phyloP scores from a whole-genome alignment of 2,888 invertebrate species.

The Peribatodes rhomboidaria region DNA sequence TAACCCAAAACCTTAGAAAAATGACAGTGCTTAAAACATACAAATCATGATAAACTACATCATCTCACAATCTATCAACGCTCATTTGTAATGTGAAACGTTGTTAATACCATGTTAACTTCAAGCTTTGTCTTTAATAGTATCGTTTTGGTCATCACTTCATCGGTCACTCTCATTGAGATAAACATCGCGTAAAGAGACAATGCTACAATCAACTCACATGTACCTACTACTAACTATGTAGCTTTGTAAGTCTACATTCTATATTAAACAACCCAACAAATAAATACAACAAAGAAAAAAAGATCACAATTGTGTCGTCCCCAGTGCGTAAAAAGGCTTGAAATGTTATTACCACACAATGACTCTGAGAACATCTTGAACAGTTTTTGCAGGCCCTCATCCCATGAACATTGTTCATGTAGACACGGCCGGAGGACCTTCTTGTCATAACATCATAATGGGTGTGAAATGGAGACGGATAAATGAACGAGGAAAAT shows the following conservation, averaged over 20 bases:
- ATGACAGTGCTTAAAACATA: too few relatives aligned
- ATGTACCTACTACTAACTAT: too few relatives aligned
- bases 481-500: constrained; percentile 27
- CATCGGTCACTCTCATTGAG: too few relatives aligned
- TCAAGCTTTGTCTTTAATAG: neutral
- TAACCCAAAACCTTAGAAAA: too few relatives aligned
- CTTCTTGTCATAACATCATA: constrained; percentile 35
- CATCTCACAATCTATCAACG: too few relatives aligned
- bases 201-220: too few relatives aligned
- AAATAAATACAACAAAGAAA: neutral
- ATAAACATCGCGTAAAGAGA: too few relatives aligned
- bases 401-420: constrained; percentile 27
- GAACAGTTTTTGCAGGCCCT: constrained; percentile 28
- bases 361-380: constrained; percentile 42
- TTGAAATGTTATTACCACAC: constrained; percentile 47
- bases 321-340: constrained; percentile 17
- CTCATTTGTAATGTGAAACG: too few relatives aligned
- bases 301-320: constrained; percentile 1
- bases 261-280: neutral
- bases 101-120: too few relatives aligned
- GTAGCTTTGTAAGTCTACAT: neutral
- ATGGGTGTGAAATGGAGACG: constrained; percentile 34
- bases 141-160: too few relatives aligned
- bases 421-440: constrained; percentile 6
- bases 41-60: too few relatives aligned